phyloP scores from a whole-genome alignment of 1,140 invertebrate genomes.

The Drosophila oshimai region DNA sequence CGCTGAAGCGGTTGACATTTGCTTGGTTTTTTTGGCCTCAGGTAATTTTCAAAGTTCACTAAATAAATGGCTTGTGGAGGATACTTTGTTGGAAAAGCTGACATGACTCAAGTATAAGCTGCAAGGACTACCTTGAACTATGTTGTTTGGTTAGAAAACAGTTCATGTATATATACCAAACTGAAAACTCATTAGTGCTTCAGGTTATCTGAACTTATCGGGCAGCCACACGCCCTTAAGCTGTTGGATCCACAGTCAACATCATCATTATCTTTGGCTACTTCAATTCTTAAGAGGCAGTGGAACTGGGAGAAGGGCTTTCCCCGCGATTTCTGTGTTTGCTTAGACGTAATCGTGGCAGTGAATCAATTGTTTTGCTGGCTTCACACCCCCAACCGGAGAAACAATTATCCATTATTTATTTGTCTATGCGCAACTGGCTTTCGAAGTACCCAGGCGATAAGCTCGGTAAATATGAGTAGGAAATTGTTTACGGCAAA shows the following conservation, averaged over 20 bases:
- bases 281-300: background rate
- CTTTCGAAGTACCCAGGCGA: slow-evolving; percentile 35
- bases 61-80: slow-evolving; percentile 28
- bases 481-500: slow-evolving; percentile 56
- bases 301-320: background rate
- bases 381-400: slow-evolving; percentile 39
- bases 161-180: slow-evolving; percentile 13
- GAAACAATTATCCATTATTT: slow-evolving; percentile 63
- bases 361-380: slow-evolving; percentile 17
- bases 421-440: slow-evolving; percentile 29
- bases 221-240: background rate
- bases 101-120: background rate
- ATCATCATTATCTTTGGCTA: background rate
- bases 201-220: background rate
- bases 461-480: slow-evolving; percentile 66
- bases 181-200: background rate
- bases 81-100: background rate
- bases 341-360: slow-evolving; percentile 23
- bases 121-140: background rate
- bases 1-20: slow-evolving; percentile 37
- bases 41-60: slow-evolving; percentile 59
- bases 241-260: background rate
- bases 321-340: slow-evolving; percentile 2
- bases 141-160: background rate
- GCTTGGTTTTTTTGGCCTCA: slow-evolving; percentile 32